Evolutionary conservation across 2,113 vertebrate species (phyloP), one percentile per base, ranked within the genome.

Genomic region (Dissostichus mawsoni): DNA sequence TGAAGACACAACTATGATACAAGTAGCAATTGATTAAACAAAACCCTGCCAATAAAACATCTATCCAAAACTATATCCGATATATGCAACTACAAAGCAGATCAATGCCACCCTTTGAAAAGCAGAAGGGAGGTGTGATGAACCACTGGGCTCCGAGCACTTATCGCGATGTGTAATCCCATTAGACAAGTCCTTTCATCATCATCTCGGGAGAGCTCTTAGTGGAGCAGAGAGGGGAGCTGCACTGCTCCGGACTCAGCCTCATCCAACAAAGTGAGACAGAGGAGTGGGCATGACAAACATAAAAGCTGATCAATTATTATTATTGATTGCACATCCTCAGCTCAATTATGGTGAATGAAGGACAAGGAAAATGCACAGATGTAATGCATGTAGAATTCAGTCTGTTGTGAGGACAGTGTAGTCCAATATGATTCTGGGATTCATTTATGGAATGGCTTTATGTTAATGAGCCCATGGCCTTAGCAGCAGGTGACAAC

Each of bases 151-250:
- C 90, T 89, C 76, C 59, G 63, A 89, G 83, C 88, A 93, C 90
- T 92, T 90, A 92, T 87, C 69, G 1, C 75, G 0, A 88, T 81
- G 76, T 91, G 89, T 90, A 92, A 94, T 93, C 92, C 89, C 89
- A 92, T 94, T 93, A 90, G 80, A 88, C 74, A 65, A 87, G 77
- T 87, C 85, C 89, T 94, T 93, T 94, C 85, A 92, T 91, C 89
- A 76, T 91, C 80, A 89, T 93, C 88, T 87, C 83, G 69, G 61
- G 83, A 90, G 88, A 84, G 81, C 87, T 85, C 86, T 90, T 76
- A 84, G 68, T 83, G 17, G 45, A 74, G 69, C 79, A 75, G 80
- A 81, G 85, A 75, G 77, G 69, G 41, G 76, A 81, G 70, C 80
- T 45, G 11, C 25, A 23, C 63, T 55, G 68, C 12, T 83, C 69